These are phyloP conservation scores for Archilochus colubris DNA, from an alignment of 2,113 vertebrate species.

Conservation along the genomic window DNA sequence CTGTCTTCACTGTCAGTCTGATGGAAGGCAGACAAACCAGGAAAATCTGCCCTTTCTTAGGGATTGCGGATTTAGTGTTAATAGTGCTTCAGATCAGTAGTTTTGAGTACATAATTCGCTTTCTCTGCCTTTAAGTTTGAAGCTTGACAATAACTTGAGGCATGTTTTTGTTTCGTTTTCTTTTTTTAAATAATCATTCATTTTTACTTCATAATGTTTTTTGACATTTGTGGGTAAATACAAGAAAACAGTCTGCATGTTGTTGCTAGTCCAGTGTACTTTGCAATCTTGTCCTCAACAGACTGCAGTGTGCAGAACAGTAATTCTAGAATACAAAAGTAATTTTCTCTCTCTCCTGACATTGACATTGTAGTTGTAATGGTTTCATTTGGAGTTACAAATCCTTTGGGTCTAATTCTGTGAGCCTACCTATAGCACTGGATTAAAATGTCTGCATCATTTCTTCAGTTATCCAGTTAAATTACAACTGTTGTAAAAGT, in stretches of 20 bases:
- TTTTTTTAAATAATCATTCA: conserved; percentile 50
- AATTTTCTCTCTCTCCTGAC: conserved; percentile 81
- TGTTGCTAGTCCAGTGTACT: conserved; percentile 77
- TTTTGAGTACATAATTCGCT: conserved; percentile 67
- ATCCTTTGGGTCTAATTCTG: conserved; percentile 86
- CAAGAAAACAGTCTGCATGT: conserved; percentile 77
- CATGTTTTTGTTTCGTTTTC: conserved; percentile 22
- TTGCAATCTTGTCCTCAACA: conserved; percentile 73
- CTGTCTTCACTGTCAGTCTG: conserved; percentile 59
- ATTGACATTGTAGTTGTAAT: conserved; percentile 87
- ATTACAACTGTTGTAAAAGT: conserved; percentile 84
- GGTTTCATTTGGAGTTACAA: conserved; percentile 81
- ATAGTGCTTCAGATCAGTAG: conserved; percentile 73
- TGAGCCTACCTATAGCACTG: conserved; percentile 86
- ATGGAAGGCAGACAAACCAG: conserved; percentile 51
- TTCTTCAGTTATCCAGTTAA: conserved; percentile 85
- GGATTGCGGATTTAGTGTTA: conserved; percentile 71
- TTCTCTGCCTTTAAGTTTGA: conserved; percentile 74
- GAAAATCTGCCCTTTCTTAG: conserved; percentile 20
- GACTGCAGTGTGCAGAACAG: conserved; percentile 74
- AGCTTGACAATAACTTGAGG: conserved; percentile 76
- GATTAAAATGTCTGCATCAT: conserved; percentile 87
- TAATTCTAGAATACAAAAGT: conserved; percentile 79
- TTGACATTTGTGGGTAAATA: conserved; percentile 78
- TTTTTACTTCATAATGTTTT: conserved; percentile 73